Evolutionary conservation across 2,888 invertebrate species (phyloP).

Genomic region (Ditula angustiorana): DNA sequence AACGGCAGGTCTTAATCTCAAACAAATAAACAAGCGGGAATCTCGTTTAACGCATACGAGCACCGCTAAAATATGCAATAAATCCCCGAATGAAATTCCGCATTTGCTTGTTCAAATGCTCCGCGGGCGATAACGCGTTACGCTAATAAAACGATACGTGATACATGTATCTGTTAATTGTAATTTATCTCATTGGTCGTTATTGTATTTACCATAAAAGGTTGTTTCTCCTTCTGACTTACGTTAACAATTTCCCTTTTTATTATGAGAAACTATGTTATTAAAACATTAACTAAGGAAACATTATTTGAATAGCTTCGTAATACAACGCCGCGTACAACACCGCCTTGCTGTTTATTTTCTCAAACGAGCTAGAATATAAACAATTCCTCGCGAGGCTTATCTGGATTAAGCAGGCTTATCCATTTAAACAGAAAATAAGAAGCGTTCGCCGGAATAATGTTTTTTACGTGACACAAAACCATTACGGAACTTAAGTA

Average conservation of each 20-base stretch:
- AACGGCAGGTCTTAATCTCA: constrained; percentile 30
- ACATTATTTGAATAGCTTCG: constrained; percentile 35
- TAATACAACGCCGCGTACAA: constrained; percentile 35
- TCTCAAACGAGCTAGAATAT: constrained; percentile 52
- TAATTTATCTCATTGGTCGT: neutral
- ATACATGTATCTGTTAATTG: constrained; percentile 7
- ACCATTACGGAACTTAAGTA: constrained; percentile 57
- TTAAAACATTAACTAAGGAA: constrained; percentile 22
- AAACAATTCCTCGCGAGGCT: constrained; percentile 57
- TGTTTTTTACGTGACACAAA: constrained; percentile 53
- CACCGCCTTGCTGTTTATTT: constrained; percentile 37
- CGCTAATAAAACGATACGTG: constrained; percentile 30
- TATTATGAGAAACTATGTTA: constrained; percentile 22
- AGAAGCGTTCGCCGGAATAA: constrained; percentile 51
- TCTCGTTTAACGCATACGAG: constrained; percentile 65
- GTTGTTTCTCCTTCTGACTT: neutral
- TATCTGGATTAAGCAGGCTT: constrained; percentile 52
- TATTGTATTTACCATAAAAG: neutral
- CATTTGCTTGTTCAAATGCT: constrained; percentile 51
- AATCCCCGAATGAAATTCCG: constrained; percentile 51
- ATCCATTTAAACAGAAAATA: constrained; percentile 59
- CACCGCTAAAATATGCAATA: constrained; percentile 69
- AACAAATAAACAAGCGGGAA: constrained; percentile 38
- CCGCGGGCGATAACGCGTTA: constrained; percentile 55
- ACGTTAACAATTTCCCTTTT: constrained; percentile 11